Base-by-base conservation (phyloP, 2,888 invertebrate genomes). In the Troilus luridus region DNA sequence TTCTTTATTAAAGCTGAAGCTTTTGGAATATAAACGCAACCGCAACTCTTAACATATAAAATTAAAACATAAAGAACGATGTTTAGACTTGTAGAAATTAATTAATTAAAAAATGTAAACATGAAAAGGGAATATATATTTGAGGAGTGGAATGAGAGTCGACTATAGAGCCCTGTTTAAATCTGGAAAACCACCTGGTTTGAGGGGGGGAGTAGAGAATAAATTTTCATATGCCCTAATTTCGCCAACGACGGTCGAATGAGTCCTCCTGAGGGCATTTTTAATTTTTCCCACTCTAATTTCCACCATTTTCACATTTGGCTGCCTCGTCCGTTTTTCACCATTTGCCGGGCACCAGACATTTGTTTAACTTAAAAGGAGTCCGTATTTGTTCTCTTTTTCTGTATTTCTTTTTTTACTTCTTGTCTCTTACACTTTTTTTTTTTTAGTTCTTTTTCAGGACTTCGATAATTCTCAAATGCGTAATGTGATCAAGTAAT, bases 241-340 rank as follows among this genome's bases (percentile, higher is more conserved):
- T 85, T 85, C 11, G 56, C 54, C 85, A 85, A 85, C 85, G 85
- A 56, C 85, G 85, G 85, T 85, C 85, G 85, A 85, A 85, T 85
- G 85, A 85, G 85, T 85, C 56, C 85, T 85, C 85, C 85, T 85
- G 56, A 85, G 85, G 56, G 85, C 85, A 85, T 56, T 85, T 85
- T 85, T 85, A 85, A 85, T 85, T 85, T 85, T 85, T 85, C 56
- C 85, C 56, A 54, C 56, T 56, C 85, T 85, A 85, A 85, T 85
- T 85, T 85, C 85, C 85, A 85, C 85, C 85, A 85, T 85, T 85
- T 85, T 85, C 85, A 85, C 85, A 85, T 85, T 85, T 56, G 85
- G 85, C 56, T 54, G 85, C 85, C 85, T 85, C 85, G 85, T 85
- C 85, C 85, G 85, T 85, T 85, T 85, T 85, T 85, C 85, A 85